Conservation (phyloP, 2,888 invertebrate species). For the Mechanitis messenoides region DNA sequence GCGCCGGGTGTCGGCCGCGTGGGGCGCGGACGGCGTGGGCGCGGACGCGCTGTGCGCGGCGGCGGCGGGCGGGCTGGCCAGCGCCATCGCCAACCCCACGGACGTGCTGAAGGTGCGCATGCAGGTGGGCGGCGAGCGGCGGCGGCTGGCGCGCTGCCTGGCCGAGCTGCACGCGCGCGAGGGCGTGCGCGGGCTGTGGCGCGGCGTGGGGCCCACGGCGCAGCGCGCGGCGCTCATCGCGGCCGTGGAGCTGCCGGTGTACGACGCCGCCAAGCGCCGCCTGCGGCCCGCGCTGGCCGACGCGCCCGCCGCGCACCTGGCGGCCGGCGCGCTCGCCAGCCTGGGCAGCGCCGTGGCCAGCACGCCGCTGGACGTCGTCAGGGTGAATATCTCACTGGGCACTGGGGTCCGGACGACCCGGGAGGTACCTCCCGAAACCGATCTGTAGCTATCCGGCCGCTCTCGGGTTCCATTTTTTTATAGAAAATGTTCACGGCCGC, state of each 20-base stretch:
- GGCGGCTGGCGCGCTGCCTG: slow-evolving; percentile 85
- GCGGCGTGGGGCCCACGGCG: slow-evolving; percentile 94
- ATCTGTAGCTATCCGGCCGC: too few relatives aligned
- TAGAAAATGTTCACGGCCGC: too few relatives aligned
- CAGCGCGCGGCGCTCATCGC: slow-evolving; percentile 96
- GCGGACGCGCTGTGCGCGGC: slow-evolving; percentile 89
- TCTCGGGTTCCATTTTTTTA: too few relatives aligned
- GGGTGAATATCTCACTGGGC: slow-evolving; percentile 73
- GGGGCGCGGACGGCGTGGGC: slow-evolving; percentile 74
- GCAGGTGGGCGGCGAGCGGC: slow-evolving; percentile 82
- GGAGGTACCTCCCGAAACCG: too few relatives aligned
- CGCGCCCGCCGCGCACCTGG: slow-evolving; percentile 89
- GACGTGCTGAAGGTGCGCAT: slow-evolving; percentile 97
- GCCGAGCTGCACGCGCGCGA: slow-evolving; percentile 88
- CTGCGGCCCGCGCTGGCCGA: slow-evolving; percentile 84
- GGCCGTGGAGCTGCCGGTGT: slow-evolving; percentile 94
- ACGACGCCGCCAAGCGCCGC: slow-evolving; percentile 91
- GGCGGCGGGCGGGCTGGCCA: slow-evolving; percentile 90
- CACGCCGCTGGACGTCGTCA: slow-evolving; percentile 94
- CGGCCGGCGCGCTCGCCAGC: slow-evolving; percentile 93
- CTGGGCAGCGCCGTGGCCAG: slow-evolving; percentile 95
- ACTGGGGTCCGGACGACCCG: too few relatives aligned
- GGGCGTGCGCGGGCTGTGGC: slow-evolving; percentile 91
- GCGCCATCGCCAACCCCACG: slow-evolving; percentile 97
- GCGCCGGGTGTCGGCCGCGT: slow-evolving; percentile 61